Base-by-base conservation (phyloP, 2,888 invertebrate genomes). In the Oligia strigilis region DNA sequence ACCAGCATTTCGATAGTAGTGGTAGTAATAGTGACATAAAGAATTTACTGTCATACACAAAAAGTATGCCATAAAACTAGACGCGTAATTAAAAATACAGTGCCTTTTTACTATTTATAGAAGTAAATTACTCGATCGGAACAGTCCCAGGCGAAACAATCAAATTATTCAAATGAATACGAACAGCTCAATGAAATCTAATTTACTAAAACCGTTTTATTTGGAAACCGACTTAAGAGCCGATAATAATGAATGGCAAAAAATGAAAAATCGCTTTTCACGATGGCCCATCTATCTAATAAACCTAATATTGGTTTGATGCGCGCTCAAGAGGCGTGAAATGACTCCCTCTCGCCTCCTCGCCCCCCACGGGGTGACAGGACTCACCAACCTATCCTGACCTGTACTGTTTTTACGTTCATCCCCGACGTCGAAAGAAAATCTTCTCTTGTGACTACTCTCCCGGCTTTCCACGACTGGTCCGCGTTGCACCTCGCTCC, bases 251-350 rank as follows among this genome's bases (percentile, higher is more conserved):
- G 92, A 90, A 89, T 89, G 89, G 89, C 88, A 89, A 92, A 93
- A 94, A 94, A 94, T 93, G 93, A 95, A 94, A 95, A 95, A 95
- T 94, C 92, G 93, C 91, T 93, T 93, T 94, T 94, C 94, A 92
- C 92, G 93, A 92, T 92, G 92, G 92, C 92, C 94, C 93, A 95
- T 96, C 95, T 95, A 95, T 96, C 95, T 96, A 96, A 96, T 97
- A 97, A 96, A 96, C 95, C 95, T 95, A 96, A 96, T 96, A 96
- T 95, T 96, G 96, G 95, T 95, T 95, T 96, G 94, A 95, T 96
- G 95, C 94, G 95, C 96, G 96, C 92, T 93, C 95, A 96, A 96
- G 96, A 95, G 94, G 93, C 96, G 95, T 96, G 95, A 96, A 97
- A 96, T 96, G 94, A 96, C 93, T 93, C 92, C 93, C 93, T 92